Base-by-base conservation (phyloP, 1,140 invertebrate genomes). In the Zaprionus lachaisei region DNA sequence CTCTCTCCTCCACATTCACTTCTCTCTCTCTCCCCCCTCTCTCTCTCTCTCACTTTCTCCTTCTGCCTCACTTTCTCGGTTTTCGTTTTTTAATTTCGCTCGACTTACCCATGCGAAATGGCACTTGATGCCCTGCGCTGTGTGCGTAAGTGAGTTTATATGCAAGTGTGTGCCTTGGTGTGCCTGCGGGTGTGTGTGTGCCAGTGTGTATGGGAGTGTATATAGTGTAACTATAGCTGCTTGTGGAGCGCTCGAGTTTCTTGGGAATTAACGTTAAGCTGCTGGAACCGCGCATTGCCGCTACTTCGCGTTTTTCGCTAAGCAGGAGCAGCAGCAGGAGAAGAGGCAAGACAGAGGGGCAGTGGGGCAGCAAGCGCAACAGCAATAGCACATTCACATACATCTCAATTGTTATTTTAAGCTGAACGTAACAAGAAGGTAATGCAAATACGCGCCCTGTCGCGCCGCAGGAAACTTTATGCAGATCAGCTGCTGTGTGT, bases 241-340 rank as follows among this genome's bases (percentile, higher is more conserved):
- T 68, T 67, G 80, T 44, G 73, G 62, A 81, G 37, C 72, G 54
- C 71, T 84, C 61, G 60, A 76, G 72, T 85, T 84, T 51, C 84
- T 79, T 79, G 84, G 85, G 85, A 90, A 89, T 89, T 85, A 90
- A 74, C 75, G 80, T 67, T 85, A 89, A 89, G 84, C 81, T 90
- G 81, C 66, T 70, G 78, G 62, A 78, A 68, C 51, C 72, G 56
- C 73, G 71, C 44, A 51, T 12, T 58, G 31, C 56, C 37, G 47
- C 41, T 44, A 12, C 38, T 44, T 31, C 65, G 47, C 71, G 75
- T 68, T 34, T 11, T 34, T 79, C 74, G 31, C 65, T 17, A 38
- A 58, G 5, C n/a, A 22, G 17, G 6, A 17, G 26, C 38, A 54
- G 34, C 5, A 37, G n/a, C 7, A 24, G 41, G 37, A 47, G 17